Evolutionary conservation across 2,797 vertebrate species (phyloP).

Genomic region (Sus cebifrons): DNA sequence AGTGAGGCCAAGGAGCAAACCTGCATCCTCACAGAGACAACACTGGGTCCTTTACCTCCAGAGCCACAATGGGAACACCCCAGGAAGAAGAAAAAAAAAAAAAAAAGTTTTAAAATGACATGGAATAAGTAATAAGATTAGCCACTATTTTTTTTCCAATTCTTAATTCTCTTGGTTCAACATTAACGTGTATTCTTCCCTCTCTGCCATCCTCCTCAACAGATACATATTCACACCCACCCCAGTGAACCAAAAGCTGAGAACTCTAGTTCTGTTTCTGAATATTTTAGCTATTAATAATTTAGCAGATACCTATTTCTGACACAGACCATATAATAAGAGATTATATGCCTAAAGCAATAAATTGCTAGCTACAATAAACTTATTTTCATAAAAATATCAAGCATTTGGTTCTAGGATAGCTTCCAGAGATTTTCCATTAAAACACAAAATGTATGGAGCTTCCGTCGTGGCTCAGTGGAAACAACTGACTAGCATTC

Average conservation of each 20-base stretch:
- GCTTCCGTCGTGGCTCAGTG: too few relatives aligned
- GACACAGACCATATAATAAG: slow-evolving; percentile 13
- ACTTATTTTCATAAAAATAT: slow-evolving; percentile 59
- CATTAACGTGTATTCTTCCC: not conserved
- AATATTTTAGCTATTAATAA: slow-evolving; percentile 53
- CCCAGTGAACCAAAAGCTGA: not conserved
- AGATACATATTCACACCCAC: not conserved
- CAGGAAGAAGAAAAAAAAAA: too few relatives aligned
- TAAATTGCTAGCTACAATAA: not conserved
- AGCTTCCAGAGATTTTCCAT: not conserved
- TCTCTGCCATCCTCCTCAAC: not conserved
- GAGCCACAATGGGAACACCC: too few relatives aligned
- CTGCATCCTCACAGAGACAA: too few relatives aligned
- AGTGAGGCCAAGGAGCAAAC: too few relatives aligned
- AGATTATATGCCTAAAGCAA: not conserved
- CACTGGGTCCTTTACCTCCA: too few relatives aligned
- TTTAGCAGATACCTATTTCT: slow-evolving; percentile 51
- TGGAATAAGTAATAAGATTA: slow-evolving; percentile 26
- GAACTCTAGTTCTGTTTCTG: not conserved
- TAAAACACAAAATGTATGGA: not conserved
- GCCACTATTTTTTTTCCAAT: slow-evolving; percentile 5
- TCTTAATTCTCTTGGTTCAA: slow-evolving; percentile 49
- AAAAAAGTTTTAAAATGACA: not conserved
- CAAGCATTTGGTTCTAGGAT: not conserved
- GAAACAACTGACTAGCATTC: too few relatives aligned